Conservation (phyloP, 1,140 invertebrate genomes). For the Listronotus oregonensis region DNA sequence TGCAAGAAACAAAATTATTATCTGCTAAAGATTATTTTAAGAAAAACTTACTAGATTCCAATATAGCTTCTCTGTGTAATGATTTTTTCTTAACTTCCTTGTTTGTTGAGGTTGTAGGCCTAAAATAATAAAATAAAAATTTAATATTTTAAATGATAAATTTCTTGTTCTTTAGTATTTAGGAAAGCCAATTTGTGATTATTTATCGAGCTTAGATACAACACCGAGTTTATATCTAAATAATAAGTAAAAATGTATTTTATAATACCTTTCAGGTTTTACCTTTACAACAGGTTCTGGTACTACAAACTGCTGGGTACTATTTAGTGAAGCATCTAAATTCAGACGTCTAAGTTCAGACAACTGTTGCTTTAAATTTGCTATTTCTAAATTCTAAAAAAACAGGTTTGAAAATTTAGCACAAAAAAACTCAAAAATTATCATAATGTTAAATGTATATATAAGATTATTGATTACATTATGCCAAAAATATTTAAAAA, state of each 20-base stretch:
- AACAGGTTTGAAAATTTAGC: too few relatives aligned
- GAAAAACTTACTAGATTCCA: constrained; percentile 18
- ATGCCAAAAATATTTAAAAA: too few relatives aligned
- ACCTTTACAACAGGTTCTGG: constrained; percentile 9
- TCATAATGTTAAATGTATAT: too few relatives aligned
- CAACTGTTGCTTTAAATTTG: constrained; percentile 46
- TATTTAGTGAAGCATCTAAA: constrained; percentile 8
- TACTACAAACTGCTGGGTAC: constrained; percentile 3
- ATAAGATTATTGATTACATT: too few relatives aligned
- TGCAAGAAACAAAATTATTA: too few relatives aligned
- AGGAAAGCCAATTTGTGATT: too few relatives aligned
- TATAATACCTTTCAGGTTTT: constrained; percentile 13
- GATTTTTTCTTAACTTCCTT: background rate
- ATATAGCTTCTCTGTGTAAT: constrained; percentile 8
- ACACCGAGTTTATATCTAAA: too few relatives aligned
- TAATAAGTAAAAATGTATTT: background rate
- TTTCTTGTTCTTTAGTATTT: too few relatives aligned
- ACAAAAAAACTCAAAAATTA: constrained; percentile 3
- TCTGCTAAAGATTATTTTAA: background rate
- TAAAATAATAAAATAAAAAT: too few relatives aligned
- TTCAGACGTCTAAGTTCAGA: constrained; percentile 28
- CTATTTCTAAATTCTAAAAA: constrained; percentile 48
- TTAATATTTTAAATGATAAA: too few relatives aligned
- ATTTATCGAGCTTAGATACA: too few relatives aligned
- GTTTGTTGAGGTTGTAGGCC: too few relatives aligned